phyloP scores from a whole-genome alignment of 1,140 invertebrate species.

The Phortica variegata region DNA sequence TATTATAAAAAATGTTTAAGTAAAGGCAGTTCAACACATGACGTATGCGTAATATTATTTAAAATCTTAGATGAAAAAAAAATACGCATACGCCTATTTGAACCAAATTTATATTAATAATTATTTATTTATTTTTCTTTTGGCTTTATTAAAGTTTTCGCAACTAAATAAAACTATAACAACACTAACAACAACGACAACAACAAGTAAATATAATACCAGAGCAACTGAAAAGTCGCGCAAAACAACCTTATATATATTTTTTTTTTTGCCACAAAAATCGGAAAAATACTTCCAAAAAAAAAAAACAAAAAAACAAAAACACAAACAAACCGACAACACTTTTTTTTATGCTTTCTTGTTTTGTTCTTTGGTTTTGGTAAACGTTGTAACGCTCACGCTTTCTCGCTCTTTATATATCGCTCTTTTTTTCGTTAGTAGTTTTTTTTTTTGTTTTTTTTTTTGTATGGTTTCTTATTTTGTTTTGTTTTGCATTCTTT shows the following conservation, averaged over 20 bases:
- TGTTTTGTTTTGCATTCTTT: conserved; percentile 10
- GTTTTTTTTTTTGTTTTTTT: conserved; percentile 1
- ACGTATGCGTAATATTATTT: too few relatives aligned
- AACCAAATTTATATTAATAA: too few relatives aligned
- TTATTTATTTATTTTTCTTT: too few relatives aligned
- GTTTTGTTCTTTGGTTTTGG: not conserved
- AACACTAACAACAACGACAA: not conserved
- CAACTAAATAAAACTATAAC: too few relatives aligned
- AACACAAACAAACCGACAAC: not conserved
- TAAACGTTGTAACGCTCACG: conserved; percentile 1
- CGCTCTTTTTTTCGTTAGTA: not conserved
- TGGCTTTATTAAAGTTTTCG: too few relatives aligned
- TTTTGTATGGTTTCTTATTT: conserved; percentile 2
- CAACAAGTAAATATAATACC: conserved; percentile 1
- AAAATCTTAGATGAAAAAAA: too few relatives aligned
- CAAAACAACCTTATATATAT: not conserved
- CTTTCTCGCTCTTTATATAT: not conserved
- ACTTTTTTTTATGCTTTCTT: conserved; percentile 3
- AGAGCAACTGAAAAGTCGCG: conserved; percentile 6
- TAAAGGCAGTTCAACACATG: too few relatives aligned
- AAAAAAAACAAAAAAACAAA: conserved; percentile 8
- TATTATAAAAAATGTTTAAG: too few relatives aligned
- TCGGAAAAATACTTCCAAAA: conserved; percentile 12
- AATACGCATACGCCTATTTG: too few relatives aligned
- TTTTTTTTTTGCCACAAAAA: conserved; percentile 12